These are phyloP conservation scores for Patella ulyssiponensis DNA, from an alignment of 2,888 invertebrate species.

Conservation along the genomic window DNA sequence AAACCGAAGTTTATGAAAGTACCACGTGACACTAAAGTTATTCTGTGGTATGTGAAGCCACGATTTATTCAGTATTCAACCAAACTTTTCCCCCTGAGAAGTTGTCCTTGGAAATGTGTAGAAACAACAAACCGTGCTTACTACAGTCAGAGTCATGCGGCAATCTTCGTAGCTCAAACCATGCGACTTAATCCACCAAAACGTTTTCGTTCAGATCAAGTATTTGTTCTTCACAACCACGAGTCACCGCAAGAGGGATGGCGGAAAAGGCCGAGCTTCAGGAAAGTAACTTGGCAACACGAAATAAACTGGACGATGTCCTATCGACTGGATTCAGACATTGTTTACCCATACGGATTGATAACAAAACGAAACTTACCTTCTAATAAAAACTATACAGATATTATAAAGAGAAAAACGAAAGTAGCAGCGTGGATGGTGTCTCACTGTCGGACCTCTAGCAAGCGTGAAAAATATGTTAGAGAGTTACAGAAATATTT, in stretches of 20 bases:
- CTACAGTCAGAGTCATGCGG: background rate
- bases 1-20: too few relatives aligned
- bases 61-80: background rate
- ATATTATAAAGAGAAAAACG: background rate
- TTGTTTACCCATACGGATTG: background rate
- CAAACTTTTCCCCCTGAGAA: background rate
- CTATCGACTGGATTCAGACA: constrained; percentile 4
- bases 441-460: background rate
- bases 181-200: background rate
- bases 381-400: background rate
- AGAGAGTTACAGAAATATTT: background rate
- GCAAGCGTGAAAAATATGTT: background rate
- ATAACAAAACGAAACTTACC: background rate
- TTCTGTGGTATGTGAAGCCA: background rate
- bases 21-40: background rate
- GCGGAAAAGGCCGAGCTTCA: background rate
- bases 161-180: background rate
- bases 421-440: background rate
- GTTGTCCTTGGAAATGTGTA: background rate
- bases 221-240: constrained; percentile 5
- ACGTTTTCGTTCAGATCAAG: background rate
- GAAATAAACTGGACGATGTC: background rate
- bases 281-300: background rate
- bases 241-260: background rate
- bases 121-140: background rate